A percentile compares a stretch with the other conserved stretches of the same genome.
Evolutionary conservation across 2,888 invertebrate genomes (phyloP).

Genomic region (Drosophila austrosaltans): DNA sequence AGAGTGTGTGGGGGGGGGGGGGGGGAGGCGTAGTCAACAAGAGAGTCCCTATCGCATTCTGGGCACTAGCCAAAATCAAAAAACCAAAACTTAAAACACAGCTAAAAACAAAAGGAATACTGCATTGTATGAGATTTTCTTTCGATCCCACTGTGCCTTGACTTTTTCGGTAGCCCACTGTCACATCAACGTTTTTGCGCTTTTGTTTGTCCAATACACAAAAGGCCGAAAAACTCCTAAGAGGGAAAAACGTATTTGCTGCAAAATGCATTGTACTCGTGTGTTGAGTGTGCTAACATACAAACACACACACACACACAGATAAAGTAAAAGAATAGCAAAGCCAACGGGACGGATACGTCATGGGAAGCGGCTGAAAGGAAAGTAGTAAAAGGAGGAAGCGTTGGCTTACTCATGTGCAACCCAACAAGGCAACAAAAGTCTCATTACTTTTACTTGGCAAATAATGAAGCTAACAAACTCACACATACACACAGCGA

Average conservation of each 20-base stretch:
- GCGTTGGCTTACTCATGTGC: constrained; percentile 76
- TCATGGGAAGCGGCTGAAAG: constrained; percentile 17
- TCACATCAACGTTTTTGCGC: constrained; percentile 70
- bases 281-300: neutral
- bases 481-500: constrained; percentile 24
- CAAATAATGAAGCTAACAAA: constrained; percentile 74
- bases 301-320: constrained; percentile 1
- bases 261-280: constrained; percentile 23
- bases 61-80: constrained; percentile 46
- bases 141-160: neutral
- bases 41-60: constrained; percentile 57
- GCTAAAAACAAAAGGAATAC: neutral
- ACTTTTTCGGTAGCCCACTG: constrained; percentile 25
- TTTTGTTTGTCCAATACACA: constrained; percentile 74
- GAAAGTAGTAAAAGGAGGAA: constrained; percentile 47
- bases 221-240: constrained; percentile 53
- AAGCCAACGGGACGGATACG: neutral
- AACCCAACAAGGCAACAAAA: constrained; percentile 78
- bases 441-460: constrained; percentile 79
- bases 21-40: neutral
- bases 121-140: neutral
- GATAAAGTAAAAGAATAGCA: neutral
- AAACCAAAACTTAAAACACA: neutral
- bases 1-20: constrained; percentile 13
- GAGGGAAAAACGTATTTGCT: constrained; percentile 13